Percentiles rank a stretch among this genome's conserved stretches.
phyloP scores from a whole-genome alignment of 1,140 invertebrate species.

The Trichomalopsis sarcophagae region DNA sequence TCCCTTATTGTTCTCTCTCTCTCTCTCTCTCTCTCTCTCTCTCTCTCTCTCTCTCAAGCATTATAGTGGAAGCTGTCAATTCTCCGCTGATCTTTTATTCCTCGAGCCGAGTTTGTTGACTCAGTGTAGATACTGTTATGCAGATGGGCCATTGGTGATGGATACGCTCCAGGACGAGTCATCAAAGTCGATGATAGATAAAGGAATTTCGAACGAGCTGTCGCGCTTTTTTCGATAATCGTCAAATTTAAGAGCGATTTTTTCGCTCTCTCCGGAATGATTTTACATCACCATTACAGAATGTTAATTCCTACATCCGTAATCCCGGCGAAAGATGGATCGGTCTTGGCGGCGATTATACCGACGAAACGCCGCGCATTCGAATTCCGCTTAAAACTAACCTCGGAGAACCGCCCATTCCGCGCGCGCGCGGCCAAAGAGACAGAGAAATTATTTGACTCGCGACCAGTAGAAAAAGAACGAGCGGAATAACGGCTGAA shows the following conservation, averaged over 20 bases:
- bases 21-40: no score
- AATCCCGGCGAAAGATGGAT: conserved; percentile 9
- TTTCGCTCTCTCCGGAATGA: not conserved
- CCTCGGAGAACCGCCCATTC: not conserved
- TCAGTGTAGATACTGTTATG: no score
- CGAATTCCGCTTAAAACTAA: not conserved
- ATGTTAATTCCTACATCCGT: not conserved
- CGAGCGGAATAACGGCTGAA: conserved; percentile 42
- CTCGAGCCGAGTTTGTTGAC: not conserved
- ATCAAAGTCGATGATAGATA: no score
- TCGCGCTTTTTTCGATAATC: no score
- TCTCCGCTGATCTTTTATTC: not conserved
- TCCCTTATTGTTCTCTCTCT: conserved; percentile 41
- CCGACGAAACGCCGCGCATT: not conserved
- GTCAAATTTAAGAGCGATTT: not conserved
- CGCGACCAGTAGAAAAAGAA: not conserved
- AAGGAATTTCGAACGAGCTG: no score
- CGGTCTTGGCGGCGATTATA: not conserved
- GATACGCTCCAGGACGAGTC: no score
- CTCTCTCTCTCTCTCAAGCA: no score
- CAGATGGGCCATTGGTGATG: no score
- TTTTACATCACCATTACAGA: not conserved
- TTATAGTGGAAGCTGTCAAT: conserved; percentile 31
- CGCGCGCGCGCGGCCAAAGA: no score
- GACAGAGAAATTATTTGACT: not conserved